Percentiles rank a stretch among this genome's conserved stretches.
Evolutionary conservation across 2,113 vertebrate species (phyloP).

Genomic region (Halichoeres trimaculatus): DNA sequence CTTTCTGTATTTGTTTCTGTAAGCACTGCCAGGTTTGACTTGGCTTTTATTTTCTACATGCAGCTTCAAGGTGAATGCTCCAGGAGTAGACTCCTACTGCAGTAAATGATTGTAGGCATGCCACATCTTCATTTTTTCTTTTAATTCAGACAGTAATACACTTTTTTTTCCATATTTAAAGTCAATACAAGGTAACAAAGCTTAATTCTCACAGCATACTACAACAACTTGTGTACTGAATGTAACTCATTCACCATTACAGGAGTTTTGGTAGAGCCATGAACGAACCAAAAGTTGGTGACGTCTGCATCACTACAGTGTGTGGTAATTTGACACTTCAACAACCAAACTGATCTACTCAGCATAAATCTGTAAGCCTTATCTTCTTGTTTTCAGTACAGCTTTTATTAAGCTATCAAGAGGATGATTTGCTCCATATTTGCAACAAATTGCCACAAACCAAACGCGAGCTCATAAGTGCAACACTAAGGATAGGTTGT

Average conservation of each 20-base stretch:
- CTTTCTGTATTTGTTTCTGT: conserved; percentile 38
- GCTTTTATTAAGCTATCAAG: conserved; percentile 15
- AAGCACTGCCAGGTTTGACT: conserved; percentile 60
- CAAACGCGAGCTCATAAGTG: conserved; percentile 56
- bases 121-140: neutral
- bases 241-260: neutral
- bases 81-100: conserved; percentile 32
- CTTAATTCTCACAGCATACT: conserved; percentile 37
- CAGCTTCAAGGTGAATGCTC: conserved; percentile 30
- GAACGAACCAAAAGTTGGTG: conserved; percentile 12
- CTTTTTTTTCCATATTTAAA: conserved; percentile 44
- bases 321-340: neutral
- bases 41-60: conserved; percentile 45
- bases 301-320: conserved; percentile 4
- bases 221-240: conserved; percentile 14
- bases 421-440: conserved; percentile 27
- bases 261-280: conserved; percentile 15
- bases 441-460: conserved; percentile 38
- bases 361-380: neutral
- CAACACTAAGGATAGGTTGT: conserved; percentile 49
- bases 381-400: conserved; percentile 8
- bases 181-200: conserved; percentile 49
- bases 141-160: neutral
- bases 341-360: conserved; percentile 14
- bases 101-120: conserved; percentile 33